These are phyloP conservation scores for Cirrhinus mrigala DNA, from an alignment of 2,797 vertebrate genomes.

Conservation along the genomic window DNA sequence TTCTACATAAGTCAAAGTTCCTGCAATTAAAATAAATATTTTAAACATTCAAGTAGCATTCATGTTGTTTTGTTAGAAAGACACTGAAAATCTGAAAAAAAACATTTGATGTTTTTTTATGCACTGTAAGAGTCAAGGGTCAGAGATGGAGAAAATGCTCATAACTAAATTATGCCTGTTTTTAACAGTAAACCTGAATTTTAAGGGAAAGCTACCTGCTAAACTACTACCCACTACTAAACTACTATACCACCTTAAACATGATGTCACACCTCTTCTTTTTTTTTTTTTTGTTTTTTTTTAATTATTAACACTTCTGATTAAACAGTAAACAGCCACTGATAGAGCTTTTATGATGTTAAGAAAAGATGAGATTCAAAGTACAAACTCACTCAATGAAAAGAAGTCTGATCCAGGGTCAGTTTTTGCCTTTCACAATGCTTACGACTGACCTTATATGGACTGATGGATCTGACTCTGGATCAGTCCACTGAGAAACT, in stretches of 20 bases:
- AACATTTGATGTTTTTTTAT: background rate
- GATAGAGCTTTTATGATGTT: background rate
- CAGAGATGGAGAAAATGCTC: background rate
- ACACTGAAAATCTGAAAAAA: background rate
- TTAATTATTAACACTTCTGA: background rate
- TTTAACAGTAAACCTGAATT: background rate
- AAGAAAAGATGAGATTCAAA: background rate
- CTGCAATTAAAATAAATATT: background rate
- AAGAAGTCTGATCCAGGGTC: background rate
- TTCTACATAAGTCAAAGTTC: background rate
- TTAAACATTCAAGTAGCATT: background rate
- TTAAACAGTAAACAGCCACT: background rate
- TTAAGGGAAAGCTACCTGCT: background rate
- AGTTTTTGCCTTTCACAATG: background rate
- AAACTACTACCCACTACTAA: background rate
- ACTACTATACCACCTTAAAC: background rate
- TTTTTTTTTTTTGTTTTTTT: background rate
- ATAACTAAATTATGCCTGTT: background rate
- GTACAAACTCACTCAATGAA: background rate
- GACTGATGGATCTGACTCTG: background rate
- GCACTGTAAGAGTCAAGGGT: background rate
- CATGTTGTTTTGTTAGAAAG: background rate
- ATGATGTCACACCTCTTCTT: background rate
- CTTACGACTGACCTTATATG: background rate
- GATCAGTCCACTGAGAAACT: background rate